Conservation (phyloP, 1,140 invertebrate species). For the Streblospio benedicti region DNA sequence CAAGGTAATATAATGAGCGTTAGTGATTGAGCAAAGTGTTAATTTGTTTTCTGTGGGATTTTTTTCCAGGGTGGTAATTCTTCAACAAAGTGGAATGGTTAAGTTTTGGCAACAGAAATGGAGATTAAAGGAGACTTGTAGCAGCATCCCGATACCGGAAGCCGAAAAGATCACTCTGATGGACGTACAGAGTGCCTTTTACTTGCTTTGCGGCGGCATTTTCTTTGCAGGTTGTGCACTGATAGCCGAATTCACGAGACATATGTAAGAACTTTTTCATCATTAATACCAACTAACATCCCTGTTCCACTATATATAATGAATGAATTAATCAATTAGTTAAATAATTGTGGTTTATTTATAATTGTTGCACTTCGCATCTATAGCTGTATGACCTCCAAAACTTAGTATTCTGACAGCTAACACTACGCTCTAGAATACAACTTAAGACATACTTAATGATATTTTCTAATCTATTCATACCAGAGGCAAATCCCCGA, state of each 20-base stretch:
- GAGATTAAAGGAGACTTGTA: not conserved
- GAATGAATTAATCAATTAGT: not conserved
- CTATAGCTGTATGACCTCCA: too few species aligned
- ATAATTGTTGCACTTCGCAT: too few species aligned
- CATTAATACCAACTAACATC: not conserved
- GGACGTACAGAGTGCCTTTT: conserved; percentile 6
- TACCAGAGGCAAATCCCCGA: too few species aligned
- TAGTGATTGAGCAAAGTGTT: not conserved
- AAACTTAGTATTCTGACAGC: too few species aligned
- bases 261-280: not conserved
- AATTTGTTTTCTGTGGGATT: not conserved
- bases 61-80: not conserved
- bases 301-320: not conserved
- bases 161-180: not conserved
- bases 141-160: conserved; percentile 3
- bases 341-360: not conserved
- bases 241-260: not conserved
- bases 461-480: too few species aligned
- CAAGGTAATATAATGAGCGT: not conserved
- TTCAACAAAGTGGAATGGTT: not conserved
- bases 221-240: not conserved
- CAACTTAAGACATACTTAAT: too few species aligned
- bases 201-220: not conserved
- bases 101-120: not conserved
- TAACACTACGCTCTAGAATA: too few species aligned